phyloP scores from a whole-genome alignment of 2,888 invertebrate species.

The Athalia rosae region DNA sequence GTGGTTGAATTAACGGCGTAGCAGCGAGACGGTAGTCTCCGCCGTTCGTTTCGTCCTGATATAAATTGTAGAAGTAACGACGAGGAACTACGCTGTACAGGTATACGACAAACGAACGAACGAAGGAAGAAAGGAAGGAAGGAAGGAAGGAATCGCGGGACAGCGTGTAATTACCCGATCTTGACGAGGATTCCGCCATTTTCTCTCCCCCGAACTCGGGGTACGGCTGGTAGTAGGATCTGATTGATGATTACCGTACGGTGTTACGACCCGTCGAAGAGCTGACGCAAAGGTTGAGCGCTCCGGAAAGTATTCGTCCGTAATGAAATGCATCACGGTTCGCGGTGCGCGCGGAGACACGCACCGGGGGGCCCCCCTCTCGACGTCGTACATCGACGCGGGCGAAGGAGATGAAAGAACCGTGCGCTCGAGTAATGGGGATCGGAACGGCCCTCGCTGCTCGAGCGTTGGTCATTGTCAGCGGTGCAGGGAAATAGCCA shows the following conservation, averaged over 20 bases:
- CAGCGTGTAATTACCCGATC: constrained; percentile 41
- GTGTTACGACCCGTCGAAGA: too few species aligned
- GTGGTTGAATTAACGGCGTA: constrained; percentile 17
- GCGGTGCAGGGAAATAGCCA: not conserved
- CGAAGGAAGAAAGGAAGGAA: too few species aligned
- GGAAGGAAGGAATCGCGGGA: constrained; percentile 9
- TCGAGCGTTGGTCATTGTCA: not conserved
- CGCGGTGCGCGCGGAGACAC: too few species aligned
- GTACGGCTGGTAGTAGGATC: not conserved
- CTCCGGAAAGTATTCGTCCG: too few species aligned
- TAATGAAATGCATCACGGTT: too few species aligned
- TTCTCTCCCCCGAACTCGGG: constrained; percentile 13
- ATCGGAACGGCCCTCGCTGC: too few species aligned
- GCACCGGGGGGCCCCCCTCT: too few species aligned
- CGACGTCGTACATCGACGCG: too few species aligned
- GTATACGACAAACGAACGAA: not conserved
- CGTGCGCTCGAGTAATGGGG: too few species aligned
- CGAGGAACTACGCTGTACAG: not conserved
- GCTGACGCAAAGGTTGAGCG: too few species aligned
- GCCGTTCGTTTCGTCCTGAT: constrained; percentile 1
- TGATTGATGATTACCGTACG: too few species aligned
- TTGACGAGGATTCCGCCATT: constrained; percentile 22
- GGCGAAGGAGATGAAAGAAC: too few species aligned
- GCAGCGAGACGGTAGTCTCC: not conserved
- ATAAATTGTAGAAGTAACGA: not conserved